Evolutionary conservation across 2,797 vertebrate genomes (phyloP).

Genomic region (Phyllotis vaccarum): DNA sequence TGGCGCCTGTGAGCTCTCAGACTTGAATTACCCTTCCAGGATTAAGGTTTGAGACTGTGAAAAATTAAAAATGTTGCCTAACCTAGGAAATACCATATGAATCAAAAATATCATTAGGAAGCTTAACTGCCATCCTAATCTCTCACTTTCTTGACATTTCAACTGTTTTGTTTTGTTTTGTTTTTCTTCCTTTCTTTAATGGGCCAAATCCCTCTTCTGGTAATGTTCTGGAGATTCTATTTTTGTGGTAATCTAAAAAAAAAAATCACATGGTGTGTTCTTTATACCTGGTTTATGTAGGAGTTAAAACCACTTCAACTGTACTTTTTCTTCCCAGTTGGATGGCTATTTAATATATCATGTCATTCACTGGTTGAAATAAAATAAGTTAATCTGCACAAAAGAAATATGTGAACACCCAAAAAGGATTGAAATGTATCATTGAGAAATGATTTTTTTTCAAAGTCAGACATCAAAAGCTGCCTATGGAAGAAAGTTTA

Average conservation of each 20-base stretch:
- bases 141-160: slow-evolving; percentile 73
- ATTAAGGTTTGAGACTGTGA: slow-evolving; percentile 76
- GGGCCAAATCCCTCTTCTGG: slow-evolving; percentile 76
- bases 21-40: slow-evolving; percentile 77
- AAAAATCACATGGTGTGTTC: slow-evolving; percentile 73
- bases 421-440: slow-evolving; percentile 76
- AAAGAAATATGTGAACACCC: slow-evolving; percentile 69
- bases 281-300: slow-evolving; percentile 78
- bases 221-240: slow-evolving; percentile 78
- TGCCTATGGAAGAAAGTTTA: slow-evolving; percentile 74
- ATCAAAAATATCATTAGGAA: slow-evolving; percentile 76
- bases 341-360: slow-evolving; percentile 79
- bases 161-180: slow-evolving; percentile 74
- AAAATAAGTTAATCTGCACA: slow-evolving; percentile 76
- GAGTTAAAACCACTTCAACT: slow-evolving; percentile 81
- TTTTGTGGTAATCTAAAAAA: slow-evolving; percentile 76
- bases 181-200: too few relatives aligned
- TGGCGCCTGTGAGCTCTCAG: slow-evolving; percentile 40
- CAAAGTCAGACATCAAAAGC: slow-evolving; percentile 82
- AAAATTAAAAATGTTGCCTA: slow-evolving; percentile 76
- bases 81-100: slow-evolving; percentile 72
- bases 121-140: slow-evolving; percentile 69
- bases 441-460: slow-evolving; percentile 75
- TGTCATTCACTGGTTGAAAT: slow-evolving; percentile 80
- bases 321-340: slow-evolving; percentile 73